phyloP scores from a whole-genome alignment of 2,113 vertebrate species.

The Vombatus ursinus region DNA sequence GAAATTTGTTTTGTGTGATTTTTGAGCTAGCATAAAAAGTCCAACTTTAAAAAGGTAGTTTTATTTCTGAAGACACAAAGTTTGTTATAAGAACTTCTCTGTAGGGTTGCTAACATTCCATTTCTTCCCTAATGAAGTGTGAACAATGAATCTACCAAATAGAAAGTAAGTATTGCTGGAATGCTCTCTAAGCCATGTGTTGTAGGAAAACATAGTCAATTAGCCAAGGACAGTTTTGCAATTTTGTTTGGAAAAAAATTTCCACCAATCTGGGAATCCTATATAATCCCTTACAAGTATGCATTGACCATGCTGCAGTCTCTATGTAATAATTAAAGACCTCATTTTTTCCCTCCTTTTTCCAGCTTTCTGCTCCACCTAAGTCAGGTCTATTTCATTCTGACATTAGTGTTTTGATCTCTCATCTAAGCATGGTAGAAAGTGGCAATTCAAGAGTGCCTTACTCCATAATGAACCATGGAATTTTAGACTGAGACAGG shows the following conservation, averaged over 20 bases:
- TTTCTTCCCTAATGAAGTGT: not conserved
- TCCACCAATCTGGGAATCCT: not conserved
- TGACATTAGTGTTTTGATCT: constrained; percentile 26
- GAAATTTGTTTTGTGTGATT: not conserved
- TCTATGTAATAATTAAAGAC: not conserved
- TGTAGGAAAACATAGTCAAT: not conserved
- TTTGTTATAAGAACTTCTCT: not conserved
- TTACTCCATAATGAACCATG: constrained; percentile 36
- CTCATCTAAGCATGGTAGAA: constrained; percentile 31
- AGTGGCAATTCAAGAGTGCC: constrained; percentile 23
- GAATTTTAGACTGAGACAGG: not conserved
- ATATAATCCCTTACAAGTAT: not conserved
- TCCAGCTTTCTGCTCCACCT: not conserved
- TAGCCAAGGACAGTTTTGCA: not conserved
- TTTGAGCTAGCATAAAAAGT: constrained; percentile 9
- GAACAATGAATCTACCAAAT: not conserved
- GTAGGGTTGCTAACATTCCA: not conserved
- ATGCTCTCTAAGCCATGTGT: not conserved
- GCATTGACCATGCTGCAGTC: not conserved
- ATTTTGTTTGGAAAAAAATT: not conserved
- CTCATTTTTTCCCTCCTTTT: constrained; percentile 12
- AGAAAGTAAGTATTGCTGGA: not conserved
- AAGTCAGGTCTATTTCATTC: constrained; percentile 11
- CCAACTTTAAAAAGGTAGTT: not conserved
- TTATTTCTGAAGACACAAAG: not conserved